phyloP scores from a whole-genome alignment of 2,113 vertebrate species.

The Seriola dumerili region DNA sequence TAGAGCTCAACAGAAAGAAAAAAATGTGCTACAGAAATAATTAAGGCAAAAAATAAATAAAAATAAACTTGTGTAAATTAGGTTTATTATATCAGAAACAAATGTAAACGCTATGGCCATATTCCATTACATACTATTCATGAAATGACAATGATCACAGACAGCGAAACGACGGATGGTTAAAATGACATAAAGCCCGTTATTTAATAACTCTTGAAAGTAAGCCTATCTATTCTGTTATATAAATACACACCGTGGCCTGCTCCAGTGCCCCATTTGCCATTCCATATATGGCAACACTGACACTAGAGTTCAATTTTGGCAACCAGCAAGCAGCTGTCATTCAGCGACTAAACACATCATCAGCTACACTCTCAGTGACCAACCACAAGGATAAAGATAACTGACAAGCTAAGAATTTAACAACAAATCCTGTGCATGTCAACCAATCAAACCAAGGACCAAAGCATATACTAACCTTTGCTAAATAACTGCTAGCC shows the following conservation, averaged over 20 bases:
- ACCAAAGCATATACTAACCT: slow-evolving; percentile 7
- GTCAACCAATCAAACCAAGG: slow-evolving; percentile 6
- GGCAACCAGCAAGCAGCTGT: slow-evolving; percentile 84
- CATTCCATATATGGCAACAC: slow-evolving; percentile 85
- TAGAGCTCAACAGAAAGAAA: background rate
- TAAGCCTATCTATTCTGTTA: slow-evolving; percentile 79
- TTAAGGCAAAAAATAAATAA: background rate
- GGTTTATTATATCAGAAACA: background rate
- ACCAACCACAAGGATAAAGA: slow-evolving; percentile 19
- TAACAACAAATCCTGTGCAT: background rate
- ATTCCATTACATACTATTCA: background rate
- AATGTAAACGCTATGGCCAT: background rate
- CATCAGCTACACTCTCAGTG: background rate
- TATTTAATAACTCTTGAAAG: slow-evolving; percentile 66
- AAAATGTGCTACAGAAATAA: background rate
- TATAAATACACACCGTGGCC: slow-evolving; percentile 88
- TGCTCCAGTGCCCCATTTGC: slow-evolving; percentile 85
- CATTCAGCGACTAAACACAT: slow-evolving; percentile 66
- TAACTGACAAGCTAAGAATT: slow-evolving; percentile 2
- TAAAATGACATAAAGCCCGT: slow-evolving; percentile 37
- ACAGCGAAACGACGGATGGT: slow-evolving; percentile 23
- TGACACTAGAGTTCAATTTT: slow-evolving; percentile 84
- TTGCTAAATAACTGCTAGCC: slow-evolving; percentile 31
- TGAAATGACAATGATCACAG: background rate
- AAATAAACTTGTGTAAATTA: background rate